phyloP scores from a whole-genome alignment of 1,140 invertebrate genomes.

The Vanessa tameamea region DNA sequence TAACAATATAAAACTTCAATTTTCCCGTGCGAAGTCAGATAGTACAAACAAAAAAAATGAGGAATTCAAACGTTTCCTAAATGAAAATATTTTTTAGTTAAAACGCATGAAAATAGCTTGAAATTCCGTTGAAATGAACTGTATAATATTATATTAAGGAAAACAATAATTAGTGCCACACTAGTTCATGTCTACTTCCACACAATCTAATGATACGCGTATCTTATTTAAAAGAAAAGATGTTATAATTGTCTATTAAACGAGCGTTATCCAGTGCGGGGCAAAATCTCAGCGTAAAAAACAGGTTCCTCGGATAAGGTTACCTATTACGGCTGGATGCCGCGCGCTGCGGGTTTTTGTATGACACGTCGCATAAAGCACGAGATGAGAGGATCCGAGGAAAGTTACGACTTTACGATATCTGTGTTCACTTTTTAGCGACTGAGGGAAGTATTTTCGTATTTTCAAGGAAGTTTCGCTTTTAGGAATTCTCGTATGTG shows the following conservation, averaged over 20 bases:
- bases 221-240: not conserved
- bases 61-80: too few species aligned
- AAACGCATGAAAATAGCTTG: too few species aligned
- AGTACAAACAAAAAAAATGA: too few species aligned
- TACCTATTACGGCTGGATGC: constrained; percentile 60
- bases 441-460: not conserved
- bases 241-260: constrained; percentile 31
- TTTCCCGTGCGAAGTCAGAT: too few species aligned
- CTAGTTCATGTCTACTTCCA: not conserved
- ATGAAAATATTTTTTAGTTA: too few species aligned
- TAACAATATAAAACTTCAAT: too few species aligned
- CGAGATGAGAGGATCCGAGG: constrained; percentile 21
- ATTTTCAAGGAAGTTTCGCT: not conserved
- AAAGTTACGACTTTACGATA: constrained; percentile 22
- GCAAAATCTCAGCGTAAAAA: constrained; percentile 44
- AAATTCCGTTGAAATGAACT: too few species aligned
- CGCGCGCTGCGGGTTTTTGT: constrained; percentile 50
- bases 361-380: constrained; percentile 45
- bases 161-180: too few species aligned
- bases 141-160: too few species aligned
- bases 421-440: constrained; percentile 12
- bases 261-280: constrained; percentile 12
- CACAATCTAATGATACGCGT: constrained; percentile 6
- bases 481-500: not conserved
- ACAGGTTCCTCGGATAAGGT: constrained; percentile 53